Conservation (phyloP, 2,113 vertebrate species). For the Arothron firmamentum region DNA sequence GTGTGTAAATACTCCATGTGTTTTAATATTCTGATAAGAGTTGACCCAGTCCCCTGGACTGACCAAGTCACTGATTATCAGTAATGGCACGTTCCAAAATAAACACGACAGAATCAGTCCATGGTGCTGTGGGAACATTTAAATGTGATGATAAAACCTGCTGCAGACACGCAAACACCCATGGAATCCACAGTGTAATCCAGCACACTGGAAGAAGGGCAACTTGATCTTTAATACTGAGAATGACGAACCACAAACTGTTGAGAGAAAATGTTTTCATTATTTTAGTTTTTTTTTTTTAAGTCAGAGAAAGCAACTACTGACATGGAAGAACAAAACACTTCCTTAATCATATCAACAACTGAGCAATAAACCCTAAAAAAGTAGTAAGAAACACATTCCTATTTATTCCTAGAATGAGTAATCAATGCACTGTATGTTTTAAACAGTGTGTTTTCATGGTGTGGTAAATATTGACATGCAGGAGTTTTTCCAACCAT, state of each 20-base stretch:
- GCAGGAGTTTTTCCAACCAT: no score
- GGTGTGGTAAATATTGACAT: no score
- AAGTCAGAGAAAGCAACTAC: not conserved
- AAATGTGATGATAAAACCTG: conserved; percentile 21
- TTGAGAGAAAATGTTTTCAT: conserved; percentile 10
- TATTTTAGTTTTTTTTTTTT: not conserved
- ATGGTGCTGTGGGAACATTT: conserved; percentile 20
- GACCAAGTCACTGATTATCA: conserved; percentile 25
- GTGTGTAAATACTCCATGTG: conserved; percentile 26
- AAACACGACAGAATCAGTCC: conserved; percentile 15
- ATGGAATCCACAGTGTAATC: conserved; percentile 34
- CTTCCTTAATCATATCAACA: conserved; percentile 7
- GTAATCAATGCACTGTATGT: no score
- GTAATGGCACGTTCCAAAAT: conserved; percentile 16
- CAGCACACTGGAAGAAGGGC: conserved; percentile 26
- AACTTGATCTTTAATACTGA: conserved; percentile 35
- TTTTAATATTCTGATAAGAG: conserved; percentile 32
- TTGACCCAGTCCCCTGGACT: conserved; percentile 29
- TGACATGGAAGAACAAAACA: not conserved
- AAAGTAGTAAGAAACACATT: not conserved
- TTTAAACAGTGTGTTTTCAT: no score
- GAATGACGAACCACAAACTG: conserved; percentile 34
- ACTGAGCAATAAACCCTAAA: not conserved
- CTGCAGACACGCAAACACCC: not conserved
- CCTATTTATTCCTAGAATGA: not conserved